A percentile compares a stretch with the other conserved stretches of the same genome.
phyloP scores from a whole-genome alignment of 1,140 invertebrate genomes.

The Diachasmimorpha longicaudata region DNA sequence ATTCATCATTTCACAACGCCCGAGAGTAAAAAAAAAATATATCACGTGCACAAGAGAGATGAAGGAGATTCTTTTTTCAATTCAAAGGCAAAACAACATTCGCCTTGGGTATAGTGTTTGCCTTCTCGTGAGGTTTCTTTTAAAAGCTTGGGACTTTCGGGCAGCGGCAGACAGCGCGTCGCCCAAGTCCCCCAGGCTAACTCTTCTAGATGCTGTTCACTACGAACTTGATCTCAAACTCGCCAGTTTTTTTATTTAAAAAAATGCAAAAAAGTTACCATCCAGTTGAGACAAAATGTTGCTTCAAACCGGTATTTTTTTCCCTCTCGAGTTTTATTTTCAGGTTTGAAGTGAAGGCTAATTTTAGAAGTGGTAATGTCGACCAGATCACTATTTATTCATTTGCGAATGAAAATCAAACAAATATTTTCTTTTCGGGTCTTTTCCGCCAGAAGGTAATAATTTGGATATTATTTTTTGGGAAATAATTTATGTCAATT shows the following conservation, averaged over 20 bases:
- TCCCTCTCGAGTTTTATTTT: neutral
- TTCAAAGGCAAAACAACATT: constrained; percentile 10
- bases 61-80: neutral
- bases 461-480: too few relatives aligned
- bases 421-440: too few relatives aligned
- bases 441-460: too few relatives aligned
- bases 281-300: neutral
- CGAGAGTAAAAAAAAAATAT: neutral
- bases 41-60: neutral
- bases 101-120: neutral
- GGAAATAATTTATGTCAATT: too few relatives aligned
- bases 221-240: neutral
- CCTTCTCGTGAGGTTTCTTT: neutral
- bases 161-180: constrained; percentile 32
- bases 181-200: constrained; percentile 18
- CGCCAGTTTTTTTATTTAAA: neutral
- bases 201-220: neutral
- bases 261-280: neutral
- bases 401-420: neutral
- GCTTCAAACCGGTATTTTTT: neutral
- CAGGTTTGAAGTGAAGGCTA: neutral
- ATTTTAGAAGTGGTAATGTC: neutral
- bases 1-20: neutral
- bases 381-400: neutral
- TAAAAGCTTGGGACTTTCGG: constrained; percentile 22